Conservation (phyloP, 2,797 vertebrate species). For the Dallia pectoralis region DNA sequence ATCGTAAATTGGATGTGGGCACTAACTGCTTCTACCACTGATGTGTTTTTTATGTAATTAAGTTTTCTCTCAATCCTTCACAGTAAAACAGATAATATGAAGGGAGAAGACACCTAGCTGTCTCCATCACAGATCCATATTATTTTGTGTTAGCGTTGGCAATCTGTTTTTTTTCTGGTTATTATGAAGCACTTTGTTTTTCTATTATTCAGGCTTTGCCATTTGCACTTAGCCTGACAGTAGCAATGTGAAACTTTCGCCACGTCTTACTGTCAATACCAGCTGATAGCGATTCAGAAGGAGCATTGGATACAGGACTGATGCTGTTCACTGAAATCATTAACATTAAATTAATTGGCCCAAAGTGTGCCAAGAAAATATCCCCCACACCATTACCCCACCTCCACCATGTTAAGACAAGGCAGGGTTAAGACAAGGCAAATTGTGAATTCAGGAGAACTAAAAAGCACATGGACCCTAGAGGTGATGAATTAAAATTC, state of each 20-base stretch:
- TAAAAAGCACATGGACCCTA: too few relatives aligned
- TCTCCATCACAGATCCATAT: conserved; percentile 15
- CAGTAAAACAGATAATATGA: background rate
- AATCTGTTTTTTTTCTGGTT: conserved; percentile 68
- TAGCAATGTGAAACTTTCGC: conserved; percentile 78
- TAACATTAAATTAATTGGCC: too few relatives aligned
- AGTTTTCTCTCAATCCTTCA: background rate
- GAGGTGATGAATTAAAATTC: too few relatives aligned
- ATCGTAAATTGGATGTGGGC: background rate
- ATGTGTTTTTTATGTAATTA: background rate
- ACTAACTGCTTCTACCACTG: background rate
- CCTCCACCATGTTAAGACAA: too few relatives aligned
- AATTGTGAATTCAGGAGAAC: too few relatives aligned
- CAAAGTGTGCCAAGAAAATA: too few relatives aligned
- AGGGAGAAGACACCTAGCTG: conserved; percentile 4
- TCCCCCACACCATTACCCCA: too few relatives aligned
- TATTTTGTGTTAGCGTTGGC: conserved; percentile 24
- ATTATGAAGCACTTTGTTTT: conserved; percentile 69
- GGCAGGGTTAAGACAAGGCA: too few relatives aligned
- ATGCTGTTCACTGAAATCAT: conserved; percentile 50
- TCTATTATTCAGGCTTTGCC: conserved; percentile 69
- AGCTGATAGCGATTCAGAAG: conserved; percentile 71
- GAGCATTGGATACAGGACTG: conserved; percentile 59
- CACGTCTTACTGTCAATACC: conserved; percentile 71
- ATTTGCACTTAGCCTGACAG: conserved; percentile 76